Evolutionary conservation across 2,797 vertebrate species (phyloP).

Genomic region (Sebastes nivosus): DNA sequence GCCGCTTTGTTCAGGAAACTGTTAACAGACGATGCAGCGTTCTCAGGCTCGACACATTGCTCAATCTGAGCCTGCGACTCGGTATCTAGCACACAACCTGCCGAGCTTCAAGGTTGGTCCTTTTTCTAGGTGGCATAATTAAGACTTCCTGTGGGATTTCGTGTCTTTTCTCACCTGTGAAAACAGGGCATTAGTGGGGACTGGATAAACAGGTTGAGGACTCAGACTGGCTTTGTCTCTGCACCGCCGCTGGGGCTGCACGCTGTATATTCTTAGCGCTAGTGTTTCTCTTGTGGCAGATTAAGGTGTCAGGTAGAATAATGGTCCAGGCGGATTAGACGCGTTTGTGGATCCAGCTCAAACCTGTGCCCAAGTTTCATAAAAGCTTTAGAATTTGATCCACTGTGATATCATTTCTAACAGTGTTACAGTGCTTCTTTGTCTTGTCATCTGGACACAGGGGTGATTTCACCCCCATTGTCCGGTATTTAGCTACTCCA

Average conservation of each 20-base stretch:
- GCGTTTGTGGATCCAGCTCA: constrained; percentile 24
- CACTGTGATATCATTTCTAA: background rate
- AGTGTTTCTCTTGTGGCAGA: constrained; percentile 70
- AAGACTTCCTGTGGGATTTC: constrained; percentile 66
- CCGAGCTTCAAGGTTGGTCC: constrained; percentile 42
- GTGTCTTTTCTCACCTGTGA: constrained; percentile 65
- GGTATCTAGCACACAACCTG: constrained; percentile 47
- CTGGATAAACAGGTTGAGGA: constrained; percentile 75
- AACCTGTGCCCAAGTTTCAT: constrained; percentile 20
- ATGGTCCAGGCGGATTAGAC: constrained; percentile 63
- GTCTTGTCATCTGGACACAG: background rate
- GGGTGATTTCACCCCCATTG: background rate
- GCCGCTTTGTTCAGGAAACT: constrained; percentile 26
- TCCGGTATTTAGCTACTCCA: background rate
- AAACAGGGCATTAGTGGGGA: constrained; percentile 67
- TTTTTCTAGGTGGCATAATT: constrained; percentile 62
- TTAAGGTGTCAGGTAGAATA: constrained; percentile 76
- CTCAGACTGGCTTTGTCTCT: constrained; percentile 70
- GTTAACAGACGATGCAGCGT: constrained; percentile 12
- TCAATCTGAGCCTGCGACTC: background rate
- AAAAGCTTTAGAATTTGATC: constrained; percentile 20
- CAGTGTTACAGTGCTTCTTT: background rate
- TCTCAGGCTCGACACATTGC: constrained; percentile 29
- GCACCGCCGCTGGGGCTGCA: constrained; percentile 41
- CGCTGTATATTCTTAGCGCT: constrained; percentile 71